These are phyloP conservation scores for Pseudopodoces humilis DNA, from an alignment of 2,113 vertebrate genomes.

Conservation along the genomic window DNA sequence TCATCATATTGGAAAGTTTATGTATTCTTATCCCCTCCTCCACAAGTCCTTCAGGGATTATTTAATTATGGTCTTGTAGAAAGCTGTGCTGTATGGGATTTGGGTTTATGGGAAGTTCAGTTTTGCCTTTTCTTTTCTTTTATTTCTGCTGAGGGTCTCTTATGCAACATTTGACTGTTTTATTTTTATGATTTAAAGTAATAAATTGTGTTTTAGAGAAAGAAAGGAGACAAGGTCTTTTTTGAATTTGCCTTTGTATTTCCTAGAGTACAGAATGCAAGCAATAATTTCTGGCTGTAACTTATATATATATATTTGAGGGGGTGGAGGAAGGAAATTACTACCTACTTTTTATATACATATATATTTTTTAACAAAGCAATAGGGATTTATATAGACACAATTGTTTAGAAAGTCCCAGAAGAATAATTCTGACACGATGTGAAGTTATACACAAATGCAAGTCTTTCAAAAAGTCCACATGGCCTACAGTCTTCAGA, in stretches of 20 bases:
- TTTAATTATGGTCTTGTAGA: constrained; percentile 65
- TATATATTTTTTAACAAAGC: constrained; percentile 70
- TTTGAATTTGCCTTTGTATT: constrained; percentile 65
- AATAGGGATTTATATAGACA: constrained; percentile 36
- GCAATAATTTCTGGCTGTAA: constrained; percentile 67
- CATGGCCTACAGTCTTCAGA: neutral
- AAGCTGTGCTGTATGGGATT: constrained; percentile 63
- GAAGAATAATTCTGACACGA: constrained; percentile 22
- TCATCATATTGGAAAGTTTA: constrained; percentile 60
- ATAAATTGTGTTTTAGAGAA: constrained; percentile 63
- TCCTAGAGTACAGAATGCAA: constrained; percentile 62
- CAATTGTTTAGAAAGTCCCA: constrained; percentile 6
- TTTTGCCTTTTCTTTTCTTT: constrained; percentile 68
- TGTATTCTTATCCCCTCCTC: constrained; percentile 54
- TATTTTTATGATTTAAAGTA: constrained; percentile 69
- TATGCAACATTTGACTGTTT: constrained; percentile 66
- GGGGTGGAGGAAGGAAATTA: constrained; percentile 64
- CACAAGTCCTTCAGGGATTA: constrained; percentile 60
- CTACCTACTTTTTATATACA: constrained; percentile 65
- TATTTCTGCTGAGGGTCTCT: constrained; percentile 65
- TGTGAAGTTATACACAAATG: neutral
- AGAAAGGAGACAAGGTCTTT: constrained; percentile 54
- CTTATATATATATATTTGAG: constrained; percentile 61
- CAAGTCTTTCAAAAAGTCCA: constrained; percentile 32
- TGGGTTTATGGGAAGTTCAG: constrained; percentile 65